Percentiles rank a stretch among this genome's conserved stretches.
Evolutionary conservation across 2,113 vertebrate species (phyloP).

Genomic region (Symphodus melops): DNA sequence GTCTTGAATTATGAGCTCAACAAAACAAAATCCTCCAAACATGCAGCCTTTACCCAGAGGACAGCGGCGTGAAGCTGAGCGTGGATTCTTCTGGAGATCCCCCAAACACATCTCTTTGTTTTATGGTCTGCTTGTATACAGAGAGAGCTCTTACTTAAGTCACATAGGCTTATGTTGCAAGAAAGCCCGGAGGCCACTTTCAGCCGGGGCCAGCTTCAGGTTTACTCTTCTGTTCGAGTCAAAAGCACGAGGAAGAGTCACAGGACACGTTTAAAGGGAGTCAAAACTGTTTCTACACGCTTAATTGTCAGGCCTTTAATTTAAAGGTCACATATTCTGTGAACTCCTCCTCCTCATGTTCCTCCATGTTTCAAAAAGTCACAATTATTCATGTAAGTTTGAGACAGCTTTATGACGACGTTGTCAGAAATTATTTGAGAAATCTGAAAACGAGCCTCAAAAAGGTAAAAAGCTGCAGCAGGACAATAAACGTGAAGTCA

Average conservation of each 20-base stretch:
- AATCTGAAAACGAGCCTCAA: no score
- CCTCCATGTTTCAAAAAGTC: no score
- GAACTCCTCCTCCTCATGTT: no score
- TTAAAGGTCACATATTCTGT: no score
- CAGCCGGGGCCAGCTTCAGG: conserved; percentile 24
- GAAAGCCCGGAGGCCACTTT: conserved; percentile 33
- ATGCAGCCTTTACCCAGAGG: conserved; percentile 76
- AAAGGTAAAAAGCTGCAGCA: no score
- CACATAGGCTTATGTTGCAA: conserved; percentile 57
- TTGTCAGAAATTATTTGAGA: no score
- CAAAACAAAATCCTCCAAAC: conserved; percentile 81
- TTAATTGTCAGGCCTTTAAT: no score
- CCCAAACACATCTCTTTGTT: conserved; percentile 74
- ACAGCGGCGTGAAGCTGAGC: conserved; percentile 67
- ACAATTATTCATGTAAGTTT: no score
- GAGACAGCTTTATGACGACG: no score
- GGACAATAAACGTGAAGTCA: not conserved
- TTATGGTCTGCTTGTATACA: conserved; percentile 64
- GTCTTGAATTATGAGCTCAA: conserved; percentile 84
- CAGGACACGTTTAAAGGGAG: no score
- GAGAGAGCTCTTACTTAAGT: conserved; percentile 52
- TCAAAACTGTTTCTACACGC: no score
- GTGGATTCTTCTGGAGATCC: conserved; percentile 59
- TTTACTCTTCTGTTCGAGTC: conserved; percentile 15
- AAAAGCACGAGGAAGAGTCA: not conserved